phyloP scores from a whole-genome alignment of 2,113 vertebrate genomes.

The Narcine bancroftii region DNA sequence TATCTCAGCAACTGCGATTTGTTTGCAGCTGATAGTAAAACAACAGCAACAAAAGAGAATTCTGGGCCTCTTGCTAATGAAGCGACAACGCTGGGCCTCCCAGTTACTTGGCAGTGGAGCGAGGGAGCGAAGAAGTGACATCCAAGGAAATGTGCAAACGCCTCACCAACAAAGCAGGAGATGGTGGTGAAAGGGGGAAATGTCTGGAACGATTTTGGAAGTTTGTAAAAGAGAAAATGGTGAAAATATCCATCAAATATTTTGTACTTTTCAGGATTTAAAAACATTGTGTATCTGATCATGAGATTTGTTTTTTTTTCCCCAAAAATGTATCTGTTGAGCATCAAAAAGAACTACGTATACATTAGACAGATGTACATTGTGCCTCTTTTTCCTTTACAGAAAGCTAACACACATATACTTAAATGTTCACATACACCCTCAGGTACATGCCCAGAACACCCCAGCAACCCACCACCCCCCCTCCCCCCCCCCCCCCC shows the following conservation, averaged over 20 bases:
- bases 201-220: background rate
- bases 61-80: background rate
- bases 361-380: too few species aligned
- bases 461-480: too few species aligned
- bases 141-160: background rate
- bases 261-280: background rate
- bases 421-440: too few species aligned
- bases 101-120: background rate
- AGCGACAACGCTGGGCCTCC: background rate
- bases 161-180: background rate
- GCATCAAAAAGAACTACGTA: too few species aligned
- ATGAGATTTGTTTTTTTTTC: too few species aligned
- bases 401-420: too few species aligned
- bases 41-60: background rate
- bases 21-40: background rate
- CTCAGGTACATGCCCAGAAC: too few species aligned
- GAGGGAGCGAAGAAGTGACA: background rate
- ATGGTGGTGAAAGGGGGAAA: background rate
- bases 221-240: too few species aligned
- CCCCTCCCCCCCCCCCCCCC: too few species aligned
- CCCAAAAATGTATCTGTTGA: too few species aligned
- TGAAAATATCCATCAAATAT: background rate
- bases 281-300: too few species aligned
- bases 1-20: background rate
- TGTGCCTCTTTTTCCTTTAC: too few species aligned